A percentile compares a stretch with the other conserved stretches of the same genome.
These are phyloP conservation scores for Thymelicus acteon DNA, from an alignment of 2,888 invertebrate species.

Conservation along the genomic window DNA sequence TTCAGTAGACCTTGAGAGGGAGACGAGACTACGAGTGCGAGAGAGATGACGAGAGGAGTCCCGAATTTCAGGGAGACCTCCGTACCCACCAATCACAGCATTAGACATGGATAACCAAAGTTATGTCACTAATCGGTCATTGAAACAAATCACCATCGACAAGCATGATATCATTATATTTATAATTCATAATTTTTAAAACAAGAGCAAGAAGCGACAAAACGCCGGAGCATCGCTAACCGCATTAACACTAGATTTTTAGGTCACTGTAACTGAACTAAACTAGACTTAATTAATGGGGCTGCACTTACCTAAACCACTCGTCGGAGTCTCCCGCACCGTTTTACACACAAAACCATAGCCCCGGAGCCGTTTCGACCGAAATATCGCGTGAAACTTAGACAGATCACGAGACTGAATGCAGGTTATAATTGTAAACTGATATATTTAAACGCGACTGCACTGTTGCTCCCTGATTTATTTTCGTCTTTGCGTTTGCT, in stretches of 20 bases:
- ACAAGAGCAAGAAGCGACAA: not conserved
- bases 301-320: constrained; percentile 23
- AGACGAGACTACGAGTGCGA: constrained; percentile 55
- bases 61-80: constrained; percentile 65
- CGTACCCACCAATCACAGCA: constrained; percentile 49
- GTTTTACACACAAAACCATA: constrained; percentile 31
- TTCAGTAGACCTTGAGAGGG: constrained; percentile 64
- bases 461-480: constrained; percentile 36
- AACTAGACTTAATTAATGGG: constrained; percentile 47
- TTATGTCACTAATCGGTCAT: constrained; percentile 53
- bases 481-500: constrained; percentile 41
- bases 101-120: constrained; percentile 43
- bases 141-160: constrained; percentile 3
- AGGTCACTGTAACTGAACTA: constrained; percentile 62
- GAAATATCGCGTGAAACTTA: constrained; percentile 11
- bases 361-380: not conserved
- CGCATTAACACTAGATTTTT: constrained; percentile 68
- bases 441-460: constrained; percentile 40
- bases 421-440: constrained; percentile 40
- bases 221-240: constrained; percentile 54
- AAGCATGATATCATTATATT: not conserved
- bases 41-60: constrained; percentile 42
- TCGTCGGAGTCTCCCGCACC: constrained; percentile 1
- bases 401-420: constrained; percentile 11
- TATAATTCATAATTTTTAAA: constrained; percentile 5